A percentile compares a stretch with the other conserved stretches of the same genome.
Conservation (phyloP, 64 coral and sea anemone species). For the Catalaphyllia jardinei region DNA sequence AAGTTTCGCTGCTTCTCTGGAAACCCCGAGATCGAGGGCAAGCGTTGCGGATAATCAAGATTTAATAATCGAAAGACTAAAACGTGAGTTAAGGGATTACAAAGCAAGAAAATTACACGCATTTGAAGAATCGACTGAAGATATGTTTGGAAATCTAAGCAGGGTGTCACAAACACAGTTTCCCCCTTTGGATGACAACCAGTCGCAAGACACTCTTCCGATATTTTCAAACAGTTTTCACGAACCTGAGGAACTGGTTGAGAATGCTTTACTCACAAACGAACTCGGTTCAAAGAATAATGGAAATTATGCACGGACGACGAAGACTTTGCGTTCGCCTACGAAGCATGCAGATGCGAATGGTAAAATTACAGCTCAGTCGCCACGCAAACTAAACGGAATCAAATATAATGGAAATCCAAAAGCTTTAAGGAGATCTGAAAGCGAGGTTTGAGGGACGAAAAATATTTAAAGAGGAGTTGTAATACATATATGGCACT, state of each 20-base stretch:
- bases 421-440: background rate
- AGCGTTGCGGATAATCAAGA: slow-evolving; percentile 55
- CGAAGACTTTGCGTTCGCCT: background rate
- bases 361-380: background rate
- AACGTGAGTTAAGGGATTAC: slow-evolving; percentile 41
- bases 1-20: slow-evolving; percentile 25
- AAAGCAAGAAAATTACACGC: slow-evolving; percentile 26
- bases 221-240: background rate
- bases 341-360: background rate
- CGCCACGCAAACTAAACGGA: background rate
- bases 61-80: slow-evolving; percentile 58
- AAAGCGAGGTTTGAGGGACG: slow-evolving; percentile 18
- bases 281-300: background rate
- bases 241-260: slow-evolving; percentile 3
- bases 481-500: background rate
- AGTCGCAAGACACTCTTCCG: background rate
- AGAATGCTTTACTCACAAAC: background rate
- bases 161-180: background rate
- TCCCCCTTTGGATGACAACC: background rate
- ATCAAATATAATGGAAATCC: background rate
- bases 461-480: background rate
- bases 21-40: slow-evolving; percentile 24
- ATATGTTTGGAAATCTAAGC: slow-evolving; percentile 1
- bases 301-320: background rate
- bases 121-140: slow-evolving; percentile 11